phyloP scores from a whole-genome alignment of 2,113 vertebrate species.

The Brienomyrus brachyistius region DNA sequence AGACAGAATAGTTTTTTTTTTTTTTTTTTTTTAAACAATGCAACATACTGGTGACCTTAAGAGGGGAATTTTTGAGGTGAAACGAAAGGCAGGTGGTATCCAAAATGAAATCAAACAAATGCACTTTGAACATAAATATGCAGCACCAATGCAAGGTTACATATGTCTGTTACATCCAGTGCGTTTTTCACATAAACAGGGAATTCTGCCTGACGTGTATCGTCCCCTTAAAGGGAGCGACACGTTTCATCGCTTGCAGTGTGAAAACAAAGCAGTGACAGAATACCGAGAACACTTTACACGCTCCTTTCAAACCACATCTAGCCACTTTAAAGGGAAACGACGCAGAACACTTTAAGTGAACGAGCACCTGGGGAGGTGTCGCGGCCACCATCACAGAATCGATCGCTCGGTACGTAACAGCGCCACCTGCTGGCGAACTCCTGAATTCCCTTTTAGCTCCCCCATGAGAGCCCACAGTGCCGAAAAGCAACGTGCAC shows the following conservation, averaged over 20 bases:
- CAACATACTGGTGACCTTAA: constrained; percentile 11
- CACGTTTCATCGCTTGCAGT: not conserved
- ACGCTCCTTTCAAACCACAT: not conserved
- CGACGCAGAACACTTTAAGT: not conserved
- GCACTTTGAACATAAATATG: too few relatives aligned
- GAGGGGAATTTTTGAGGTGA: not conserved
- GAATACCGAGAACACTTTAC: not conserved
- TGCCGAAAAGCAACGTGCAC: not conserved
- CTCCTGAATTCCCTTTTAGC: constrained; percentile 2
- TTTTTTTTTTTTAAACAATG: not conserved
- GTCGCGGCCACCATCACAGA: not conserved
- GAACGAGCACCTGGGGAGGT: not conserved
- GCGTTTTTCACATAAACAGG: not conserved
- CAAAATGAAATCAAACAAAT: not conserved
- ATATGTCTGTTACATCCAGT: not conserved
- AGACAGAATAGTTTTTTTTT: constrained; percentile 3
- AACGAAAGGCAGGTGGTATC: not conserved
- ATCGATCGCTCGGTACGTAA: constrained; percentile 21
- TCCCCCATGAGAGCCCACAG: not conserved
- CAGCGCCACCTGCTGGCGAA: constrained; percentile 35
- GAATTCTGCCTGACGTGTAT: not conserved
- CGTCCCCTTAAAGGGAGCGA: not conserved
- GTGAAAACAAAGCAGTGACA: not conserved
- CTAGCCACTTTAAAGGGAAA: not conserved
- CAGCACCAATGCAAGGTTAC: not conserved